Evolutionary conservation across 1,140 invertebrate species (phyloP), one percentile per base, ranked within the genome.

Genomic region (Trachymyrmex septentrionalis): DNA sequence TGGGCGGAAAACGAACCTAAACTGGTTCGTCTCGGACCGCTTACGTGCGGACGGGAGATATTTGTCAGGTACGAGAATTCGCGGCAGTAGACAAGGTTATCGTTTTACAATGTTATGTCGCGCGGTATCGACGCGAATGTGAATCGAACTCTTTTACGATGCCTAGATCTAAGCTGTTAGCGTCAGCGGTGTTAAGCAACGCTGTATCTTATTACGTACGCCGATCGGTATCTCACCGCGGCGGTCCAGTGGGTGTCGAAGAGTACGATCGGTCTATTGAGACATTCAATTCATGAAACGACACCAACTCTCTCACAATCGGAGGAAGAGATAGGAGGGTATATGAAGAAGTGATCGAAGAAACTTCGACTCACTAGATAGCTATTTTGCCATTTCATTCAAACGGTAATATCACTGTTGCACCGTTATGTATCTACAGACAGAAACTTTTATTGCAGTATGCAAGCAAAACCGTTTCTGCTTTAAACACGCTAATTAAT

Each of bases 61-160:
- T 69, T 67, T 80, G 24, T 80, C 55, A 69, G 30, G 38, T 78
- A 34, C 12, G 14, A 69, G 77, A 80, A 80, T 69, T 80, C n/a
- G 48, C 63, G 14, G 24, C 38, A 7, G 24, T 30, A 30, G 55
- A 30, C 75, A 48, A 77, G 24, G 10, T 55, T 81, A 69, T 81
- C 61, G 30, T 57, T 69, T 71, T 48, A 48, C 38, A 63, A 63
- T 30, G 12, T 50, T 53, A 34, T 14, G 27, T 16, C 63, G 73
- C 16, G 73, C 57, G 34, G 9, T 57, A 61, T 76, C 73, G 72
- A 75, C 19, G 72, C 72, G n/a, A 64, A 30, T 71, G 48, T 55
- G 24, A 76, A 66, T 64, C 16, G 9, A 78, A 30, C 10, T 64
- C 59, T 57, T 75, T 59, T 30, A 1, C 30, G n/a, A 7, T 38